phyloP scores from a whole-genome alignment of 2,797 vertebrate species.

The Channallabes apus region DNA sequence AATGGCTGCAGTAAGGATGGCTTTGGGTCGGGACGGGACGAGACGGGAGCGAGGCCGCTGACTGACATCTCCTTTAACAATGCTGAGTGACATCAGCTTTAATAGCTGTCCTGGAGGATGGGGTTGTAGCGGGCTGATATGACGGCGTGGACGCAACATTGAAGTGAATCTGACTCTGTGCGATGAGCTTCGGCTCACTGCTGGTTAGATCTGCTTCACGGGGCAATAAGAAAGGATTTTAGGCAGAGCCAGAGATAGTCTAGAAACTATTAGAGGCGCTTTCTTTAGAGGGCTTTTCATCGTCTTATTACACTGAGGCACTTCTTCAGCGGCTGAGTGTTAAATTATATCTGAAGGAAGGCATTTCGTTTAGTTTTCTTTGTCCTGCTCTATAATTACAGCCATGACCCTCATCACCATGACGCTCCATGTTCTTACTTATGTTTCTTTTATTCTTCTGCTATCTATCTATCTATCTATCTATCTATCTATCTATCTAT shows the following conservation, averaged over 20 bases:
- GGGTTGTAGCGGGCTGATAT: slow-evolving; percentile 58
- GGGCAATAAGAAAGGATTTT: slow-evolving; percentile 18
- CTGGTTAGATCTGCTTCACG: slow-evolving; percentile 21
- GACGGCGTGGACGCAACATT: slow-evolving; percentile 56
- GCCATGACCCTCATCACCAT: slow-evolving; percentile 17
- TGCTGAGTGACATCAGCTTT: slow-evolving; percentile 28
- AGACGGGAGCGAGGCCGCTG: slow-evolving; percentile 66
- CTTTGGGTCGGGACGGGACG: slow-evolving; percentile 71
- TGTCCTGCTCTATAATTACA: slow-evolving; percentile 20
- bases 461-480: neutral
- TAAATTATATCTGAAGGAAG: slow-evolving; percentile 20
- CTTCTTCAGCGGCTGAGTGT: slow-evolving; percentile 5
- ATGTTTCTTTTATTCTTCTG: neutral
- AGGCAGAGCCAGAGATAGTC: slow-evolving; percentile 34
- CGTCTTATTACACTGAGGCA: slow-evolving; percentile 16
- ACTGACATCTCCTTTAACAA: slow-evolving; percentile 61
- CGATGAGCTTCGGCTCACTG: slow-evolving; percentile 20
- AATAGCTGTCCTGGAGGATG: slow-evolving; percentile 69
- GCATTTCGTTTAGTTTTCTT: slow-evolving; percentile 22
- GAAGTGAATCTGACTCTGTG: slow-evolving; percentile 32
- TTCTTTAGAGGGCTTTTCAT: slow-evolving; percentile 32
- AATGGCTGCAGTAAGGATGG: slow-evolving; percentile 79
- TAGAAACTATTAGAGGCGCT: slow-evolving; percentile 35
- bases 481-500: neutral
- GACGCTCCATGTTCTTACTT: neutral